phyloP scores from a whole-genome alignment of 2,113 vertebrate genomes.

The Hyla sarda region DNA sequence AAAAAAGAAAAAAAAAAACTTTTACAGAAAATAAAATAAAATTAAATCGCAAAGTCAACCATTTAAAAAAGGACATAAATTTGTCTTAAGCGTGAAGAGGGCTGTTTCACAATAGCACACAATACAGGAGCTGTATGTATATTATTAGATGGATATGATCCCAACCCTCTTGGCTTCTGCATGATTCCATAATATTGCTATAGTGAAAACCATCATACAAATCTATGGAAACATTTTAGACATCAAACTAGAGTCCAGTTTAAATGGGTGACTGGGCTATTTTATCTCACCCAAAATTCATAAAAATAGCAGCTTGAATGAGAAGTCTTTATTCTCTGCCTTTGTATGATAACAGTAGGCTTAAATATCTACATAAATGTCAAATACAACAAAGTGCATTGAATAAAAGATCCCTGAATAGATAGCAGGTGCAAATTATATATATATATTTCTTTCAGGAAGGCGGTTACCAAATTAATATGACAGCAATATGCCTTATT shows the following conservation, averaged over 20 bases:
- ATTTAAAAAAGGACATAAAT: conserved; percentile 2
- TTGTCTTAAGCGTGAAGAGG: not conserved
- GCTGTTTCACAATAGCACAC: not conserved
- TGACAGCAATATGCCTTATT: not conserved
- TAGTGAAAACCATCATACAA: not conserved
- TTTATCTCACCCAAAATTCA: not conserved
- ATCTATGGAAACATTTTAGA: not conserved
- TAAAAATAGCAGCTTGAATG: not conserved
- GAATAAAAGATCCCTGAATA: not conserved
- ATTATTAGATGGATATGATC: not conserved
- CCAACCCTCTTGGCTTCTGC: not conserved
- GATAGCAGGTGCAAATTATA: not conserved
- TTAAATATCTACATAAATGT: not conserved
- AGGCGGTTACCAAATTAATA: not conserved
- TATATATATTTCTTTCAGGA: not conserved
- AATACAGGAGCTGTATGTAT: not conserved
- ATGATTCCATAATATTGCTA: not conserved
- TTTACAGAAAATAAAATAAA: not conserved
- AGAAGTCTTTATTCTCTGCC: not conserved
- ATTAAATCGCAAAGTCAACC: not conserved
- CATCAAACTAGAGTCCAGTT: not conserved
- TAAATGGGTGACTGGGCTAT: not conserved
- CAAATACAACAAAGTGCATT: not conserved
- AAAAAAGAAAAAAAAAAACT: too few species aligned
- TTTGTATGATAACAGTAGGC: not conserved